Evolutionary conservation across 2,888 invertebrate species (phyloP), one percentile per base, ranked within the genome.

Genomic region (Morinoia aosen): DNA sequence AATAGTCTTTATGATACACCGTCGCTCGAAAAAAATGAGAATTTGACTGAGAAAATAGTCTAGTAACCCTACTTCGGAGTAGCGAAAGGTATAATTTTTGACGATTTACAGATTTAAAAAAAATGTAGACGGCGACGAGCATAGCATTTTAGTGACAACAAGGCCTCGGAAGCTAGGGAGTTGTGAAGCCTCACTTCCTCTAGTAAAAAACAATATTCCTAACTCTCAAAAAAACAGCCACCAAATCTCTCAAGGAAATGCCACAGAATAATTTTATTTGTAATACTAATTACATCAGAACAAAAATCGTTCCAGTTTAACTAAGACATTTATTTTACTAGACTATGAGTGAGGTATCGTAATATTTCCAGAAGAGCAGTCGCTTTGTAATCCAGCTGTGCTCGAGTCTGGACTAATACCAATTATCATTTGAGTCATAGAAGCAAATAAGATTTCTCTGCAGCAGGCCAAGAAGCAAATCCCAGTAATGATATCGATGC

Each of bases 391-490:
- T 76, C 76, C 76, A 76, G 76, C 76, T 10, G 25, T 19, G 76
- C 19, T 76, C 76, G 76, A 16, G 25, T 76, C 1, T 10, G 25
- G 76, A 16, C 76, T 76, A 16, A 76, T 76, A 76, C 25, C 76
- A 76, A 76, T 76, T 76, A 76, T 76, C 76, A 76, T 76, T 76
- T 76, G 76, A 76, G 76, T 76, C 76, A 33, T 76, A 76, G 19
- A 16, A 25, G 76, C 8, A 76, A 76, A 76, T 25, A 76, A 33
- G 76, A 76, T 76, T 25, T 76, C 76, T 76, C 25, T 76, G 25
- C 76, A 16, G 33, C 25, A 76, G 8, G 33, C 19, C 25, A 76
- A 76, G 76, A 76, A 76, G 76, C 33, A 33, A 33, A 33, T 16
- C 76, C 76, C 76, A 33, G 33, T 33, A 10, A 33, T 33, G 76